A percentile compares a stretch with the other conserved stretches of the same genome.
These are phyloP conservation scores for Drosophila fuyamai DNA, from an alignment of 1,140 invertebrate genomes.

Conservation along the genomic window DNA sequence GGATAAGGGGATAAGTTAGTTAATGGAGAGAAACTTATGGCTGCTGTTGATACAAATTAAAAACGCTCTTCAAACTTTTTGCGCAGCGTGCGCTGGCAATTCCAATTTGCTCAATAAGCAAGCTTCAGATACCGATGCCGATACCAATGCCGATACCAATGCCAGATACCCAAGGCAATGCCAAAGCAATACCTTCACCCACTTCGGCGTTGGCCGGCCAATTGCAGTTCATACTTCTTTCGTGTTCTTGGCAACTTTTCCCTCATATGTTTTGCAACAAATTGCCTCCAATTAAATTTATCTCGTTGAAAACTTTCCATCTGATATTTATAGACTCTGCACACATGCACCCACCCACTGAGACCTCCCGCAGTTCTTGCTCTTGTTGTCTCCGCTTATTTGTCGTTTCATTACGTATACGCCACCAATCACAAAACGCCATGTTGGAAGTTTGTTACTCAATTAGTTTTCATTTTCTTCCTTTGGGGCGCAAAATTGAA, in stretches of 20 bases:
- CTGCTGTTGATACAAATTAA: conserved; percentile 71
- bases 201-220: conserved; percentile 46
- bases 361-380: conserved; percentile 26
- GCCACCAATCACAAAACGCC: conserved; percentile 78
- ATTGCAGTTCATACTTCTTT: conserved; percentile 79
- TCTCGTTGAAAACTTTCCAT: conserved; percentile 84
- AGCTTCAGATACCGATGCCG: conserved; percentile 15
- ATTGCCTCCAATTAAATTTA: conserved; percentile 84
- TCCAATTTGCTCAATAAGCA: conserved; percentile 64
- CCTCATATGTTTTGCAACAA: conserved; percentile 72
- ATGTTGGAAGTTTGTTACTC: conserved; percentile 79
- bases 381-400: conserved; percentile 67
- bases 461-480: conserved; percentile 78
- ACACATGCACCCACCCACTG: conserved; percentile 11
- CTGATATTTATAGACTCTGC: conserved; percentile 79
- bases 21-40: conserved; percentile 59
- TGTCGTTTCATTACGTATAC: conserved; percentile 80
- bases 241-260: conserved; percentile 68
- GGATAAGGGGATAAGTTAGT: conserved; percentile 22
- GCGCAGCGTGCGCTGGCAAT: conserved; percentile 61
- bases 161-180: conserved; percentile 9
- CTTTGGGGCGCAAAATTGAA: conserved; percentile 71
- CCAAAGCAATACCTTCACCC: conserved; percentile 46
- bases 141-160: conserved; percentile 11
- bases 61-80: conserved; percentile 67